Conservation (phyloP, 1,140 invertebrate species). For the Scaptomyza hsui region DNA sequence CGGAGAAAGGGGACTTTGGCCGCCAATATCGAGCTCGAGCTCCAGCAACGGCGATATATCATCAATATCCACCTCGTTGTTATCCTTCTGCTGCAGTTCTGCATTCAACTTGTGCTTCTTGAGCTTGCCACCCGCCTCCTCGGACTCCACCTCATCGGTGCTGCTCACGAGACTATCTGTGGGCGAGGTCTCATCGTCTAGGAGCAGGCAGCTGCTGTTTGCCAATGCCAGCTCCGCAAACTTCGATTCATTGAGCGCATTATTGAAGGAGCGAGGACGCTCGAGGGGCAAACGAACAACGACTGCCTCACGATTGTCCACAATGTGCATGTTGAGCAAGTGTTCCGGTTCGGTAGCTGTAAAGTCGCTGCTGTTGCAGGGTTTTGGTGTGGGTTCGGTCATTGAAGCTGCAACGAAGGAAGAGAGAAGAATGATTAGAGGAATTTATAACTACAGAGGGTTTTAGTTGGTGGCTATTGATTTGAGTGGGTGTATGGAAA, state of each 20-base stretch:
- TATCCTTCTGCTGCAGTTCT: conserved; percentile 79
- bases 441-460: too few species aligned
- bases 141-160: conserved; percentile 87
- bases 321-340: conserved; percentile 68
- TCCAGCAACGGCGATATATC: conserved; percentile 79
- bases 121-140: conserved; percentile 84
- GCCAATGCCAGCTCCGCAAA: conserved; percentile 90
- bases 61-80: conserved; percentile 69
- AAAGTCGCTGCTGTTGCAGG: conserved; percentile 8
- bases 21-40: conserved; percentile 48
- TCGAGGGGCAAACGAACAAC: conserved; percentile 25
- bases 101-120: conserved; percentile 81
- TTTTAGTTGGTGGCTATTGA: too few species aligned
- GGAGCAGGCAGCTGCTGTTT: conserved; percentile 87
- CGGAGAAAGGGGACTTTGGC: conserved; percentile 86
- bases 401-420: conserved; percentile 58
- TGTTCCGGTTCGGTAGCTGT: conserved; percentile 34
- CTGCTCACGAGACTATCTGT: conserved; percentile 90
- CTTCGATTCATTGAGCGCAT: conserved; percentile 87
- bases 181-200: conserved; percentile 92
- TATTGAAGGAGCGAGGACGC: conserved; percentile 85
- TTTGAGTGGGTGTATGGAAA: too few species aligned
- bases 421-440: not conserved
- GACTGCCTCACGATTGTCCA: conserved; percentile 58
- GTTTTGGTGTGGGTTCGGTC: conserved; percentile 57